These are phyloP conservation scores for Temnopleurus reevesii DNA, from an alignment of 53 echinoderm and acorn worm species.

Conservation along the genomic window DNA sequence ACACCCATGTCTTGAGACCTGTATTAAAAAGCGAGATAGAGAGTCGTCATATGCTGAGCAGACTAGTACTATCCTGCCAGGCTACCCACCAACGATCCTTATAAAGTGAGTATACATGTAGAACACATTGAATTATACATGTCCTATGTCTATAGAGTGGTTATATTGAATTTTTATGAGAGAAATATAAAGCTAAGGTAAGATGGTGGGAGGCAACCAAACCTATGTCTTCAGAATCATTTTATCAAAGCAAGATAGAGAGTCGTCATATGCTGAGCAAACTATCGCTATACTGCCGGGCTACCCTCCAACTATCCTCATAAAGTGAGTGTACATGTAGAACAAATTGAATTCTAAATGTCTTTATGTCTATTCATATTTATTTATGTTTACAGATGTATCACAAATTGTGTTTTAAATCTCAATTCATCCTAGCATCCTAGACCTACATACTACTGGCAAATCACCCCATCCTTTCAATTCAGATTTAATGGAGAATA, in stretches of 20 bases:
- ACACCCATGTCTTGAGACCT: conserved; percentile 70
- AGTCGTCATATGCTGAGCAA: conserved; percentile 55
- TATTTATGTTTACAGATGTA: too few species aligned
- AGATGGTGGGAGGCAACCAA: conserved; percentile 75
- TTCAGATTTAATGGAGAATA: too few species aligned
- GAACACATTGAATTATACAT: too few species aligned
- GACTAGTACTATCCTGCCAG: conserved; percentile 71
- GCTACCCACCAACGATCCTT: conserved; percentile 66
- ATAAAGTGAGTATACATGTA: conserved; percentile 59
- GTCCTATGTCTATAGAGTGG: too few species aligned
- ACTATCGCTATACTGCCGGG: conserved; percentile 76
- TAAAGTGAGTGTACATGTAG: conserved; percentile 68
- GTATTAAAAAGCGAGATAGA: conserved; percentile 66
- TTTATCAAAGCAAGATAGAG: conserved; percentile 67
- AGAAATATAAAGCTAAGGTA: too few species aligned
- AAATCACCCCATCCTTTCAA: too few species aligned
- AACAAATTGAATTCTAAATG: too few species aligned
- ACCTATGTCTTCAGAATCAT: conserved; percentile 69
- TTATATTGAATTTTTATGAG: too few species aligned
- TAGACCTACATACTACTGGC: too few species aligned
- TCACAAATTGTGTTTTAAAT: too few species aligned
- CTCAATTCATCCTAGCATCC: too few species aligned
- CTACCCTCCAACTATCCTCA: conserved; percentile 62
- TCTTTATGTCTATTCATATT: too few species aligned
- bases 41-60: conserved; percentile 54